These are phyloP conservation scores for Spodoptera picta DNA, from an alignment of 2,888 invertebrate genomes.

Conservation along the genomic window DNA sequence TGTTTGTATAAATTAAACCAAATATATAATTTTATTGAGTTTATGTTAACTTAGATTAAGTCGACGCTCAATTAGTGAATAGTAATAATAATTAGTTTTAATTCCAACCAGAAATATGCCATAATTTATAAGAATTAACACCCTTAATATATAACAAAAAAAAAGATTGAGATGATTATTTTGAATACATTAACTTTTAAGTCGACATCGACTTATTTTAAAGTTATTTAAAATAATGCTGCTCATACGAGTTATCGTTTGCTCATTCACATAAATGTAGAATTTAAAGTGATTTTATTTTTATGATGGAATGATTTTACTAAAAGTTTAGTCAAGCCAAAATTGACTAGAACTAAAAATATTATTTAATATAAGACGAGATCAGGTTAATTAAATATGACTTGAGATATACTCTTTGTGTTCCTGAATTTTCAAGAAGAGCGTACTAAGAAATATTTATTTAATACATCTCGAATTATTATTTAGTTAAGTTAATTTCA, in stretches of 20 bases:
- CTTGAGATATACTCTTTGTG: too few relatives aligned
- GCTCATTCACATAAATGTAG: conserved; percentile 38
- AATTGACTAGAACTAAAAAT: conserved; percentile 43
- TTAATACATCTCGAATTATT: conserved; percentile 1
- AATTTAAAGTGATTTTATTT: conserved; percentile 3
- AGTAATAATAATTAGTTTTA: conserved; percentile 50
- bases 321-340: conserved; percentile 44
- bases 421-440: too few relatives aligned
- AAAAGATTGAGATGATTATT: not conserved
- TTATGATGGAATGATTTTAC: conserved; percentile 27
- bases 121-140: conserved; percentile 67
- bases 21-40: conserved; percentile 78
- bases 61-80: conserved; percentile 72
- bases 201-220: not conserved
- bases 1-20: conserved; percentile 81
- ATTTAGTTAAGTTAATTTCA: conserved; percentile 12
- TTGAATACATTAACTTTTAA: not conserved
- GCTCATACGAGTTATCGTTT: conserved; percentile 43
- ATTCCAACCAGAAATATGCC: conserved; percentile 68
- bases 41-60: conserved; percentile 67
- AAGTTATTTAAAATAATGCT: conserved; percentile 10
- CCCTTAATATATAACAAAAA: conserved; percentile 1
- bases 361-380: conserved; percentile 14
- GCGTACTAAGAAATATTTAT: too few relatives aligned
- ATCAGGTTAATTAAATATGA: too few relatives aligned